phyloP scores from a whole-genome alignment of 2,888 invertebrate species.

The Microctonus brassicae region DNA sequence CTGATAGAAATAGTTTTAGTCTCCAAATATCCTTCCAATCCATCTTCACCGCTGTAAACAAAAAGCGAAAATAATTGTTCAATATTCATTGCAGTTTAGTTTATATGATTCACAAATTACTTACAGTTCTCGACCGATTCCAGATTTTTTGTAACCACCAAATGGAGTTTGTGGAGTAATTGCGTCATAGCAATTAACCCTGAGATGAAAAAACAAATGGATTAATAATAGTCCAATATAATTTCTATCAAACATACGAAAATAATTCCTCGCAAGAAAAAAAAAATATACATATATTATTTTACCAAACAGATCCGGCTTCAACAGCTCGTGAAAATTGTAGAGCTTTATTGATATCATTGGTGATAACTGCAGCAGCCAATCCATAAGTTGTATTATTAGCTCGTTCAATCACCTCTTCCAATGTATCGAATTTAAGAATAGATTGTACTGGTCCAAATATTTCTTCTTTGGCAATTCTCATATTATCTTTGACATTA shows the following conservation, averaged over 20 bases:
- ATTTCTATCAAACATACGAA: too few species aligned
- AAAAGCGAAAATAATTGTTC: background rate
- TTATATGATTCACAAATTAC: conserved; percentile 36
- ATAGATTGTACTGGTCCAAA: conserved; percentile 79
- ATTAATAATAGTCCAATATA: too few species aligned
- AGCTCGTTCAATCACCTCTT: conserved; percentile 76
- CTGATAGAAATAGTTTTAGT: conserved; percentile 77
- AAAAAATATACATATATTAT: conserved; percentile 28
- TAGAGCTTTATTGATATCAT: conserved; percentile 75
- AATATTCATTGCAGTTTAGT: background rate
- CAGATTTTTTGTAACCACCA: conserved; percentile 90
- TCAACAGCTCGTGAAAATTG: conserved; percentile 72
- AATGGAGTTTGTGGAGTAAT: conserved; percentile 85
- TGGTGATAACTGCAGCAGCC: conserved; percentile 77
- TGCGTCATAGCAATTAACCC: conserved; percentile 83
- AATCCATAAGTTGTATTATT: conserved; percentile 78
- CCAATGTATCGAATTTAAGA: conserved; percentile 74
- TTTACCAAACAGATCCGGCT: conserved; percentile 75
- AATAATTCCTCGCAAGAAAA: background rate
- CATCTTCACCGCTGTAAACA: conserved; percentile 79
- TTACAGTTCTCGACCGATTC: conserved; percentile 82
- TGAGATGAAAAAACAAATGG: conserved; percentile 57
- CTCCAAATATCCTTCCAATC: conserved; percentile 83
- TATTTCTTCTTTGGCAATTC: conserved; percentile 72
- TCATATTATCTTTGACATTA: conserved; percentile 72